Evolutionary conservation across 2,888 invertebrate species (phyloP).

Genomic region (Trichopria drosophilae): DNA sequence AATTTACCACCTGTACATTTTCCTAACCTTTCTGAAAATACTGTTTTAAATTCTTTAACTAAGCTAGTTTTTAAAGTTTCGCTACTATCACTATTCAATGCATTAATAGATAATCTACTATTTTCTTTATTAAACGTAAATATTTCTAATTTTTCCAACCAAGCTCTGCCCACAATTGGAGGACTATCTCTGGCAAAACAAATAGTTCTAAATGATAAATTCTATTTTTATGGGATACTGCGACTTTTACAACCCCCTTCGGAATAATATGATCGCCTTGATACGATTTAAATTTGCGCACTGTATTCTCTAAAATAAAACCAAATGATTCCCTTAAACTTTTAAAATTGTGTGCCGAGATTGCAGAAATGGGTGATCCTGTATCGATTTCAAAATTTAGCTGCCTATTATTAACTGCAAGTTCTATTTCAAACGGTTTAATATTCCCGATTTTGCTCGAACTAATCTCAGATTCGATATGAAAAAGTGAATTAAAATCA

Average conservation of each 20-base stretch:
- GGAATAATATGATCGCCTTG: constrained; percentile 24
- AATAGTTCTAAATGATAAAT: constrained; percentile 19
- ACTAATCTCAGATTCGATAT: not conserved
- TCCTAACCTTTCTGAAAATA: no score
- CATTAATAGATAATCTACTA: no score
- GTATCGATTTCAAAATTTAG: constrained; percentile 29
- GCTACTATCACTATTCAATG: no score
- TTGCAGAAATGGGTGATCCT: constrained; percentile 31
- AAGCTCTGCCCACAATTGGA: constrained; percentile 30
- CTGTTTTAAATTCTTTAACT: no score
- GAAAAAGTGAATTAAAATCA: not conserved
- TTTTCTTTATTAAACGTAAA: no score
- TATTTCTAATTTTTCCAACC: no score
- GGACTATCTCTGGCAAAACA: constrained; percentile 27
- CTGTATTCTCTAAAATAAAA: not conserved
- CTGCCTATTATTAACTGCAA: constrained; percentile 8
- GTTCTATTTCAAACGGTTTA: not conserved
- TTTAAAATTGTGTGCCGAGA: no score
- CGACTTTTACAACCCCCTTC: constrained; percentile 12
- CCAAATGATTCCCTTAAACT: not conserved
- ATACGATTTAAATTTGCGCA: constrained; percentile 20
- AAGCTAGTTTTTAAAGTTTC: no score
- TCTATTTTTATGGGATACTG: not conserved
- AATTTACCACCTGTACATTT: no score
- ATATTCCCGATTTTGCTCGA: not conserved